Conservation (phyloP, 2,797 vertebrate genomes). For the Alca torda region DNA sequence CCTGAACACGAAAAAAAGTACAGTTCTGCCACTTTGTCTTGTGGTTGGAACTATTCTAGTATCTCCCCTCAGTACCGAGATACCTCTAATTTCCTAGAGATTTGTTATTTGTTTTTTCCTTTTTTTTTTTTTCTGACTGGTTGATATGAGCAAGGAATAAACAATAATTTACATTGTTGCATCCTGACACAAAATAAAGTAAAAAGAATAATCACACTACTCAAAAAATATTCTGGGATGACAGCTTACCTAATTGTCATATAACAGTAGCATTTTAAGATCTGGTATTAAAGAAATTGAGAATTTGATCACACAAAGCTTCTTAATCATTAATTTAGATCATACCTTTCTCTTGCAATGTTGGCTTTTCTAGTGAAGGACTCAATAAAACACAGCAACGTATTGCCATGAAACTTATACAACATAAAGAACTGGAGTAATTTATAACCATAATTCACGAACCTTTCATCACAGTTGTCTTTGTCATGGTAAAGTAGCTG, state of each 20-base stretch:
- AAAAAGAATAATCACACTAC: neutral
- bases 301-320: neutral
- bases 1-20: neutral
- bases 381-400: neutral
- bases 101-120: rapidly evolving
- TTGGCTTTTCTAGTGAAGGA: neutral
- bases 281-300: neutral
- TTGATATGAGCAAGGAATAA: neutral
- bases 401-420: neutral
- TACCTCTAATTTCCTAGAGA: neutral
- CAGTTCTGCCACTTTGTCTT: neutral
- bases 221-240: neutral
- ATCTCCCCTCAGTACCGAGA: neutral
- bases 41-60: neutral
- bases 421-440: neutral
- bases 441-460: neutral
- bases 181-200: neutral
- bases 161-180: neutral
- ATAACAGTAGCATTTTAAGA: neutral
- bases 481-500: neutral
- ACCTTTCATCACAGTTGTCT: neutral
- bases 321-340: neutral
- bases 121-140: neutral
- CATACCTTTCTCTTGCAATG: neutral
- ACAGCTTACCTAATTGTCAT: neutral